These are phyloP conservation scores for Dendronephthya gigantea DNA, from an alignment of 64 coral and sea anemone genomes.

Conservation along the genomic window DNA sequence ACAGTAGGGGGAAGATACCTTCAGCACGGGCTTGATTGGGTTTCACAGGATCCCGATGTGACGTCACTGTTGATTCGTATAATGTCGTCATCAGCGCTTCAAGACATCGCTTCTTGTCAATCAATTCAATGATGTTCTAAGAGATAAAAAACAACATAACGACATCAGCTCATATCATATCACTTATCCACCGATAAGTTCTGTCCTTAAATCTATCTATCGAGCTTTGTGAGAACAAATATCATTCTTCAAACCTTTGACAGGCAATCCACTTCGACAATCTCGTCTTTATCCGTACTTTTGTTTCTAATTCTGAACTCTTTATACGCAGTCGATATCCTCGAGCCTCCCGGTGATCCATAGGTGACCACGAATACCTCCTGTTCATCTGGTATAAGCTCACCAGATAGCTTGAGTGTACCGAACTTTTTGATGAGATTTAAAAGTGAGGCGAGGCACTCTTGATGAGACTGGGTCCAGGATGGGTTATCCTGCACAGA, in stretches of 20 bases:
- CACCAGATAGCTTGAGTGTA: conserved; percentile 60
- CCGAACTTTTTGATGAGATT: conserved; percentile 94
- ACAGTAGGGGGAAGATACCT: too few species aligned
- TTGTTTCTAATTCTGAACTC: conserved; percentile 87
- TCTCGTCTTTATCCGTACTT: conserved; percentile 93
- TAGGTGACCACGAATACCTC: conserved; percentile 68
- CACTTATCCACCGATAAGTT: too few species aligned
- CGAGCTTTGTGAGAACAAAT: too few species aligned
- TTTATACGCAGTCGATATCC: conserved; percentile 56
- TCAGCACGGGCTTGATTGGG: conserved; percentile 9
- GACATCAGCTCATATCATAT: neutral
- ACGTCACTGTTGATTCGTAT: conserved; percentile 61
- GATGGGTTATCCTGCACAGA: conserved; percentile 4
- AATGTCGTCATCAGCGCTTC: conserved; percentile 68
- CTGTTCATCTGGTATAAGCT: conserved; percentile 39
- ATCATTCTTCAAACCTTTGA: conserved; percentile 40
- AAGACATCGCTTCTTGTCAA: conserved; percentile 54
- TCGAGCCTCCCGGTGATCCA: conserved; percentile 29
- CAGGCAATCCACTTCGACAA: conserved; percentile 82
- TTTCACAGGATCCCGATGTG: neutral
- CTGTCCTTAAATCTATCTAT: too few species aligned
- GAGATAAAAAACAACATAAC: neutral
- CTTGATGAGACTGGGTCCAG: conserved; percentile 91
- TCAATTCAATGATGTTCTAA: conserved; percentile 63
- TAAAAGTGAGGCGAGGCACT: conserved; percentile 70